Evolutionary conservation across 30 jellyfish, hydroid and myxozoan species (phyloP).

Genomic region (Clytia hemisphaerica): DNA sequence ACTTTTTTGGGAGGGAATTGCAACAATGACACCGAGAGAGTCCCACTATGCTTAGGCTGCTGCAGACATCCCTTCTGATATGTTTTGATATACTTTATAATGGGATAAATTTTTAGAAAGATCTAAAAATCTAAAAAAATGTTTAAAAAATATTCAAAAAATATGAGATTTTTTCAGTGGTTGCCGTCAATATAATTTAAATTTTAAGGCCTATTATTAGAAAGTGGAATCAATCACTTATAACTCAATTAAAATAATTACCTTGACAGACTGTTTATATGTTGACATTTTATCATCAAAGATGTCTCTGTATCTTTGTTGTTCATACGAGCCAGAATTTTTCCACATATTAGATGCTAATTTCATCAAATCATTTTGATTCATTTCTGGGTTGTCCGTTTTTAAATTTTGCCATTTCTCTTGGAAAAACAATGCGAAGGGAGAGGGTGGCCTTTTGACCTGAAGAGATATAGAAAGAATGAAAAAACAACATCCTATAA

Average conservation of each 20-base stretch:
- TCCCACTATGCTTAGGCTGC: too few relatives aligned
- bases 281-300: constrained; percentile 1
- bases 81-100: too few relatives aligned
- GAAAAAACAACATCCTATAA: not conserved
- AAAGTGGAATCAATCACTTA: too few relatives aligned
- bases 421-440: constrained; percentile 4
- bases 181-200: too few relatives aligned
- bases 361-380: constrained; percentile 5
- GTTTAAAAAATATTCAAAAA: too few relatives aligned
- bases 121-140: too few relatives aligned
- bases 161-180: too few relatives aligned
- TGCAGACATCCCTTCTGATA: too few relatives aligned
- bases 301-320: not conserved
- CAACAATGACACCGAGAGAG: too few relatives aligned
- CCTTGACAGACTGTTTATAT: not conserved
- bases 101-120: too few relatives aligned
- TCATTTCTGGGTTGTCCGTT: not conserved
- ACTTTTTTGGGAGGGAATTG: too few relatives aligned
- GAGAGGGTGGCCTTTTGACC: constrained; percentile 9
- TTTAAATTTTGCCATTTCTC: not conserved
- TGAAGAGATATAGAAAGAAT: not conserved
- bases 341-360: constrained; percentile 3
- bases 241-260: not conserved
- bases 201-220: too few relatives aligned
- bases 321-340: not conserved